Conservation (phyloP, 2,888 invertebrate species). For the Myopa testacea region DNA sequence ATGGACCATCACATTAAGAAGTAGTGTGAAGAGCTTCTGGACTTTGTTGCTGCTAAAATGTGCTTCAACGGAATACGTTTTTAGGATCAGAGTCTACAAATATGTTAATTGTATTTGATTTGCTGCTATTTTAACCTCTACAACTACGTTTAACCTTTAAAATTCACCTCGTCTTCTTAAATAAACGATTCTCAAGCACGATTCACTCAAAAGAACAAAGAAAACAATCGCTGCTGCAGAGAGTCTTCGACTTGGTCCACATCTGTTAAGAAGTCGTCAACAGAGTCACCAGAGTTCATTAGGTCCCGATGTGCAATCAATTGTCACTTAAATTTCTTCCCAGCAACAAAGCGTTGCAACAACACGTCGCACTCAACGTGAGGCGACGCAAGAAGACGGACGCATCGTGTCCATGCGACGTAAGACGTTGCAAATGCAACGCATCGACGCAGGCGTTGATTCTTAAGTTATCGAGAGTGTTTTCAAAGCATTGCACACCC, state of each 20-base stretch:
- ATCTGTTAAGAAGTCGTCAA: neutral
- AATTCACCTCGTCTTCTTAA: neutral
- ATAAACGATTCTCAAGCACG: neutral
- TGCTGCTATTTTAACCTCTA: neutral
- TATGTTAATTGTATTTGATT: neutral
- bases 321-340: constrained; percentile 7
- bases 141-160: neutral
- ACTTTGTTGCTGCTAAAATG: too few relatives aligned
- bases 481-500: neutral
- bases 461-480: neutral
- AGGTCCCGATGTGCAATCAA: constrained; percentile 11
- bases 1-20: too few relatives aligned
- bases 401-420: neutral
- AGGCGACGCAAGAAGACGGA: neutral
- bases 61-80: too few relatives aligned
- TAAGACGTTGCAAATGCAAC: neutral
- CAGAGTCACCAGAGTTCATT: constrained; percentile 6
- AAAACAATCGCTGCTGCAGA: neutral
- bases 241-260: neutral
- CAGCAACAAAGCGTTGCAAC: neutral
- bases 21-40: too few relatives aligned
- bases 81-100: too few relatives aligned
- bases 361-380: neutral
- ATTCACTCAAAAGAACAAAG: neutral
- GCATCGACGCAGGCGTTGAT: neutral